Conservation (phyloP, 2,113 vertebrate genomes). For the Aspiorhynchus laticeps region DNA sequence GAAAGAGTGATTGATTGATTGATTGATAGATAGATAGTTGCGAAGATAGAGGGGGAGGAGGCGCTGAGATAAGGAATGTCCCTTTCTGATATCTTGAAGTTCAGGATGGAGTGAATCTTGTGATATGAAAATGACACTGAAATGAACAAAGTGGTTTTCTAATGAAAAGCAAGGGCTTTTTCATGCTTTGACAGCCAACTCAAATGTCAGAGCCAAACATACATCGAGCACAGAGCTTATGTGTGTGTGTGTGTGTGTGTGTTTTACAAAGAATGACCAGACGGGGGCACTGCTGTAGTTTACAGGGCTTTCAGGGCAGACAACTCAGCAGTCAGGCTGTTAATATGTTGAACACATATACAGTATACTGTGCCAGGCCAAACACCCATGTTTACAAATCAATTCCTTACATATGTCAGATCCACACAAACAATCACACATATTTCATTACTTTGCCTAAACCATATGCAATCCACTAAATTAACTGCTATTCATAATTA, state of each 20-base stretch:
- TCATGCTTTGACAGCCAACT: slow-evolving; percentile 63
- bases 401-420: slow-evolving; percentile 19
- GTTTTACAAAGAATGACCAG: slow-evolving; percentile 60
- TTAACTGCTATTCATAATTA: neutral
- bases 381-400: slow-evolving; percentile 28
- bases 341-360: slow-evolving; percentile 35
- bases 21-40: slow-evolving; percentile 8
- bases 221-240: slow-evolving; percentile 51
- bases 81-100: slow-evolving; percentile 46
- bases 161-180: slow-evolving; percentile 54
- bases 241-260: neutral
- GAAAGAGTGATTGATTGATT: neutral
- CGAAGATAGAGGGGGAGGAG: neutral
- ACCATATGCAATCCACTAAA: neutral
- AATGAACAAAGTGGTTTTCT: slow-evolving; percentile 55
- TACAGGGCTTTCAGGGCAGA: slow-evolving; percentile 47
- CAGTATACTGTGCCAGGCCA: slow-evolving; percentile 16
- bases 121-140: slow-evolving; percentile 65
- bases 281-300: slow-evolving; percentile 80
- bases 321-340: slow-evolving; percentile 43
- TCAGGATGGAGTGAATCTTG: slow-evolving; percentile 37
- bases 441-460: neutral
- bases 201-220: slow-evolving; percentile 65
- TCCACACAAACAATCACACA: neutral
- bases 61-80: neutral